Evolutionary conservation across 1,140 invertebrate species (phyloP).

Genomic region (Akabosia matsudoensis): DNA sequence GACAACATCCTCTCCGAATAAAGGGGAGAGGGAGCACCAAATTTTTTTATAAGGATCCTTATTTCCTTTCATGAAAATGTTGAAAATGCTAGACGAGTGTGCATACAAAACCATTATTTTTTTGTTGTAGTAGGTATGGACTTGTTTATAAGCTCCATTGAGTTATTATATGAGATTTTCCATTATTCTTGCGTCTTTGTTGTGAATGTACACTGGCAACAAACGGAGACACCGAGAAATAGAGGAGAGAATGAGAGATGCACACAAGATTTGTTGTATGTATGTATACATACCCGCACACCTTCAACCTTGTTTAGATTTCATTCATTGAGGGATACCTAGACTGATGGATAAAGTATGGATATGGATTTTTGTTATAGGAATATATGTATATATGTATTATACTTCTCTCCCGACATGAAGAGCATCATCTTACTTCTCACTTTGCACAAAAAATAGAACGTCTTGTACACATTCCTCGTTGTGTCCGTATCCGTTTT

Average conservation of each 20-base stretch:
- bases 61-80: not conserved
- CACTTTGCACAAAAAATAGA: too few species aligned
- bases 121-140: too few species aligned
- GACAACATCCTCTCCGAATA: not conserved
- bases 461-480: not conserved
- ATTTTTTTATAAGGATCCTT: not conserved
- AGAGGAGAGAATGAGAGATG: not conserved
- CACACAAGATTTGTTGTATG: not conserved
- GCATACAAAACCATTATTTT: too few species aligned
- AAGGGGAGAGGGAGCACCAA: not conserved
- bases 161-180: constrained; percentile 3
- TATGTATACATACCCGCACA: not conserved
- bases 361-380: too few species aligned
- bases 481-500: not conserved
- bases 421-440: too few species aligned
- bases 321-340: not conserved
- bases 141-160: too few species aligned
- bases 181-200: not conserved
- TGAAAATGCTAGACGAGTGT: too few species aligned
- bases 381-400: not conserved
- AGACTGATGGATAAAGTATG: too few species aligned
- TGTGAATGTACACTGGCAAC: not conserved
- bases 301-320: not conserved
- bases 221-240: not conserved
- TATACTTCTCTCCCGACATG: too few species aligned